phyloP scores from a whole-genome alignment of 2,797 vertebrate species.

The Tragelaphus oryx region DNA sequence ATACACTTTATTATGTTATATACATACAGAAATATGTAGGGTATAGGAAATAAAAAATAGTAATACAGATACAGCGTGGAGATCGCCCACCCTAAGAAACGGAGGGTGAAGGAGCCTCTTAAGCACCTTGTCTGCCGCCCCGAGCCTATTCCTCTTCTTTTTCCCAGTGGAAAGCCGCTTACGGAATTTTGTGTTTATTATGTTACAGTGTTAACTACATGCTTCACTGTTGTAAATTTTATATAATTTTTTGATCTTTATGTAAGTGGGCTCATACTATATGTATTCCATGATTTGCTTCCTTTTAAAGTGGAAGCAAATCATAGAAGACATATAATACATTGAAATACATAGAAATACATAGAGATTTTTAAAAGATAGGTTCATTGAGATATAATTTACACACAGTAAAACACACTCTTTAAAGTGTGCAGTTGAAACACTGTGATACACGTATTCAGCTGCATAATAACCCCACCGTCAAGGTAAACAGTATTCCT shows the following conservation, averaged over 20 bases:
- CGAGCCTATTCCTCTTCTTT: neutral
- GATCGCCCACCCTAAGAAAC: neutral
- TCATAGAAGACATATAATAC: neutral
- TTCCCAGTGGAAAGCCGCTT: neutral
- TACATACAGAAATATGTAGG: neutral
- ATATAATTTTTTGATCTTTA: neutral
- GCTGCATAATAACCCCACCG: neutral
- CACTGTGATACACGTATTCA: neutral
- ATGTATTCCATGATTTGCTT: neutral
- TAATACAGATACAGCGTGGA: neutral
- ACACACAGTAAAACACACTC: neutral
- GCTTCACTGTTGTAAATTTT: neutral
- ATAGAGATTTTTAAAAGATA: neutral
- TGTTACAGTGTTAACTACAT: neutral
- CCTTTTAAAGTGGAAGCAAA: neutral
- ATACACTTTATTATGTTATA: neutral
- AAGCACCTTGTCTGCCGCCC: rapidly evolving
- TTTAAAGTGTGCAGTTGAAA: neutral
- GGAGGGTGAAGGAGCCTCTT: neutral
- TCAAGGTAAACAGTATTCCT: neutral
- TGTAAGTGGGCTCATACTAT: neutral
- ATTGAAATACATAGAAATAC: too few species aligned
- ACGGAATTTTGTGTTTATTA: neutral
- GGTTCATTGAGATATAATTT: neutral
- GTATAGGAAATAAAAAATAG: neutral